phyloP scores from a whole-genome alignment of 1,140 invertebrate species.

The Scaptomyza graminum region DNA sequence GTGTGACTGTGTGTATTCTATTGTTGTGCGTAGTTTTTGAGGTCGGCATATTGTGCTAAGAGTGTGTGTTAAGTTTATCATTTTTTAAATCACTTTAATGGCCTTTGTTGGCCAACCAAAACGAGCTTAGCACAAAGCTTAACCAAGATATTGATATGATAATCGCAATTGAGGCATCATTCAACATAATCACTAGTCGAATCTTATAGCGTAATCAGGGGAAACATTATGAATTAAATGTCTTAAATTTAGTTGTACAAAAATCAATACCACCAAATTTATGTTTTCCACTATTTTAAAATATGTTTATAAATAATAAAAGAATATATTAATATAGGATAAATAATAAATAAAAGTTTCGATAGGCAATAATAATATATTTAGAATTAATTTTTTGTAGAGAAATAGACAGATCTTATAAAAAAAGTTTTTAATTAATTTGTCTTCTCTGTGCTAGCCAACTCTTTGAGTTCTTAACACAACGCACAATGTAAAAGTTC shows the following conservation, averaged over 20 bases:
- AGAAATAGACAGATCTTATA: not conserved
- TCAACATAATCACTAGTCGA: too few species aligned
- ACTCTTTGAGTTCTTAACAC: conserved; percentile 13
- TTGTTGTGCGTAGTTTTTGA: conserved; percentile 53
- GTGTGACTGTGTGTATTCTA: conserved; percentile 14
- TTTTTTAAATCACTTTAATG: conserved; percentile 78
- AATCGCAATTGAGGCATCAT: too few species aligned
- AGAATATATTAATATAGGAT: too few species aligned
- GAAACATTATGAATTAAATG: too few species aligned
- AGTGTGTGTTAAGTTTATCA: conserved; percentile 68
- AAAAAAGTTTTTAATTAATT: not conserved
- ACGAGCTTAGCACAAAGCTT: conserved; percentile 11
- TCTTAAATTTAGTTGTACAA: too few species aligned
- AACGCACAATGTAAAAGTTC: not conserved
- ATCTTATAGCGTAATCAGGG: too few species aligned
- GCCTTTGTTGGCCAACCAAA: conserved; percentile 39
- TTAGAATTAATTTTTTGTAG: too few species aligned
- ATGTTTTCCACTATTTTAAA: too few species aligned
- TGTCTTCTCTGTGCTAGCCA: conserved; percentile 8
- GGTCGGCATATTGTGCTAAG: conserved; percentile 46
- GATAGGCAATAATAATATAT: too few species aligned
- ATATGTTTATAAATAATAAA: too few species aligned
- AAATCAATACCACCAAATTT: too few species aligned
- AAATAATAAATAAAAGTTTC: too few species aligned
- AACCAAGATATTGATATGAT: not conserved